A percentile compares a stretch with the other conserved stretches of the same genome.
Evolutionary conservation across 53 echinoderm and acorn worm genomes (phyloP).

Genomic region (Luidia sarsii): DNA sequence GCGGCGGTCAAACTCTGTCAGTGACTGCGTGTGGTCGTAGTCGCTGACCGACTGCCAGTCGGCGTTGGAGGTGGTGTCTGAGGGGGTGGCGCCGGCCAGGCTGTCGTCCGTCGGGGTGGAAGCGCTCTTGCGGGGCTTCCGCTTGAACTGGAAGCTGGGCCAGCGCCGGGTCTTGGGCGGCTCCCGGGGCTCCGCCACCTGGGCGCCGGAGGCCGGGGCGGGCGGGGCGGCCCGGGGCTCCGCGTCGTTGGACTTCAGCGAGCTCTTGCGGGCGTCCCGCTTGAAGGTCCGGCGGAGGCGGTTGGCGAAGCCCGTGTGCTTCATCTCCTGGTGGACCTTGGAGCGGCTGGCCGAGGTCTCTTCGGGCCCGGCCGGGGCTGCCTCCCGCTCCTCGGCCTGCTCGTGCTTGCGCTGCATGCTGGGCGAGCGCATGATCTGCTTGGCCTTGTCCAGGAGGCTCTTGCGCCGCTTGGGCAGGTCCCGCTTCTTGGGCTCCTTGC

Average conservation of each 20-base stretch:
- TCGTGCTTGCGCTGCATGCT: conserved; percentile 77
- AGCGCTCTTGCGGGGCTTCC: conserved; percentile 71
- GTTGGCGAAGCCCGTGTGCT: conserved; percentile 88
- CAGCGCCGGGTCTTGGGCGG: conserved; percentile 64
- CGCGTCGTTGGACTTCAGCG: conserved; percentile 43
- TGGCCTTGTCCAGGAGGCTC: conserved; percentile 86
- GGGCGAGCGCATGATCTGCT: conserved; percentile 81
- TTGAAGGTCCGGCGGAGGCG: conserved; percentile 80
- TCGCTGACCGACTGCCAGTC: conserved; percentile 75
- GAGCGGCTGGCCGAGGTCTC: conserved; percentile 47
- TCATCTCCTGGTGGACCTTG: conserved; percentile 80
- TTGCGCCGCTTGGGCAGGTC: conserved; percentile 74
- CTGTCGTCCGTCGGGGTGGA: conserved; percentile 93
- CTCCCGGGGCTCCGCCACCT: conserved; percentile 74
- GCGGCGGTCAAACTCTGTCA: conserved; percentile 77
- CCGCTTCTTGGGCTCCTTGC: conserved; percentile 74
- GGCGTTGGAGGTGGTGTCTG: conserved; percentile 80
- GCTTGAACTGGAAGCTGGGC: conserved; percentile 80
- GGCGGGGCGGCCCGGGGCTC: conserved; percentile 27
- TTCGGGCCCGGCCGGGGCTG: conserved; percentile 31
- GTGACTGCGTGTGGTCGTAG: conserved; percentile 67
- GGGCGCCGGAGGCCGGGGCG: conserved; percentile 2
- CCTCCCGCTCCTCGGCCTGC: conserved; percentile 48
- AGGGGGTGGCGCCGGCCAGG: conserved; percentile 79
- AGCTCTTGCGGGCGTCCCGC: conserved; percentile 54